Percentiles rank a stretch among this genome's conserved stretches.
Evolutionary conservation across 2,797 vertebrate species (phyloP).

Genomic region (Buceros bicornis): DNA sequence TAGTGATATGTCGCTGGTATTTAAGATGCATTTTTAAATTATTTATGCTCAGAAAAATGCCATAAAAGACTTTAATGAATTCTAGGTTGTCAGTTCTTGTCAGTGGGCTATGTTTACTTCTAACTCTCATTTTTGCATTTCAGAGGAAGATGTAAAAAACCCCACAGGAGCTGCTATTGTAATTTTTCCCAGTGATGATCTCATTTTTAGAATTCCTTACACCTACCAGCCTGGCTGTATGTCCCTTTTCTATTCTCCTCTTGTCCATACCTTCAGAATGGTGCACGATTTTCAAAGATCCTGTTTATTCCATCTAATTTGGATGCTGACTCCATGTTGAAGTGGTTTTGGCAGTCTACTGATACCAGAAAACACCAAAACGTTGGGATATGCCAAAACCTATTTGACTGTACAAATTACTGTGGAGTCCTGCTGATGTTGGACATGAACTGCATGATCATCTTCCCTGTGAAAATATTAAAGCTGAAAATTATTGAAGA

Average conservation of each 20-base stretch:
- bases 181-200: background rate
- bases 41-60: slow-evolving; percentile 8
- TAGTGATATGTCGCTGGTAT: slow-evolving; percentile 18
- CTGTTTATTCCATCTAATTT: background rate
- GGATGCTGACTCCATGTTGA: background rate
- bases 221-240: background rate
- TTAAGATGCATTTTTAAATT: slow-evolving; percentile 10
- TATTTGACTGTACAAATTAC: background rate
- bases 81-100: slow-evolving; percentile 26
- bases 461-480: background rate
- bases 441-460: background rate
- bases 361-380: background rate
- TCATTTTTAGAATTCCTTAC: background rate
- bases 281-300: background rate
- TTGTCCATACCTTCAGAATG: background rate
- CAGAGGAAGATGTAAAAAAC: background rate
- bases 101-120: slow-evolving; percentile 17
- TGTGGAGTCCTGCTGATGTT: background rate
- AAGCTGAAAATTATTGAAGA: background rate
- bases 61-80: slow-evolving; percentile 2
- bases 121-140: background rate
- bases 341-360: background rate
- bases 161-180: background rate
- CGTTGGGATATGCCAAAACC: background rate
- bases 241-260: background rate